These are phyloP conservation scores for Poicephalus meyeri DNA, from an alignment of 2,113 vertebrate species.

Conservation along the genomic window DNA sequence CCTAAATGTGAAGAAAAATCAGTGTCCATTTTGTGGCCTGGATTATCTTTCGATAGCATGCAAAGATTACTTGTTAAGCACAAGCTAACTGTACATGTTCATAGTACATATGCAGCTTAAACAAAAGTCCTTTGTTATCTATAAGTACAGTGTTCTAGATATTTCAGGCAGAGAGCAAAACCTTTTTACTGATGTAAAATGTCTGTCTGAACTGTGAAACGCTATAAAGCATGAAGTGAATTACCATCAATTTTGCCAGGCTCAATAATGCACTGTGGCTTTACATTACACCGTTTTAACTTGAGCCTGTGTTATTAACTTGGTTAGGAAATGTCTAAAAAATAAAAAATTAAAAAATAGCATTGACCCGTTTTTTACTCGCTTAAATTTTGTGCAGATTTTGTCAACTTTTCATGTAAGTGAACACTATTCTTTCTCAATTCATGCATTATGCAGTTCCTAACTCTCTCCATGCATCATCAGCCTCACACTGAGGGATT, in stretches of 20 bases:
- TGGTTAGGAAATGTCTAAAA: neutral
- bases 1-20: accelerated
- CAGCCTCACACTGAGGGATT: neutral
- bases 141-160: neutral
- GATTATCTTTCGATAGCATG: neutral
- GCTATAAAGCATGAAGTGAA: neutral
- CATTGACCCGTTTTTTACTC: neutral
- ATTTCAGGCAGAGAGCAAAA: neutral
- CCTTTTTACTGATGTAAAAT: neutral
- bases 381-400: neutral
- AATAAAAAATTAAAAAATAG: neutral
- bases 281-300: neutral
- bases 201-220: neutral
- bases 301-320: neutral
- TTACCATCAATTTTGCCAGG: neutral
- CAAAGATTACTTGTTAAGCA: neutral
- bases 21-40: neutral
- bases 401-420: neutral
- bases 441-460: constrained; percentile 4
- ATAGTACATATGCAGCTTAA: accelerated
- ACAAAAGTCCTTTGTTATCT: neutral
- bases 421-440: neutral
- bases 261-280: neutral
- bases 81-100: neutral
- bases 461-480: neutral